Percentiles rank a stretch among this genome's conserved stretches.
phyloP scores from a whole-genome alignment of 2,888 invertebrate genomes.

The Hydropsyche betteni region DNA sequence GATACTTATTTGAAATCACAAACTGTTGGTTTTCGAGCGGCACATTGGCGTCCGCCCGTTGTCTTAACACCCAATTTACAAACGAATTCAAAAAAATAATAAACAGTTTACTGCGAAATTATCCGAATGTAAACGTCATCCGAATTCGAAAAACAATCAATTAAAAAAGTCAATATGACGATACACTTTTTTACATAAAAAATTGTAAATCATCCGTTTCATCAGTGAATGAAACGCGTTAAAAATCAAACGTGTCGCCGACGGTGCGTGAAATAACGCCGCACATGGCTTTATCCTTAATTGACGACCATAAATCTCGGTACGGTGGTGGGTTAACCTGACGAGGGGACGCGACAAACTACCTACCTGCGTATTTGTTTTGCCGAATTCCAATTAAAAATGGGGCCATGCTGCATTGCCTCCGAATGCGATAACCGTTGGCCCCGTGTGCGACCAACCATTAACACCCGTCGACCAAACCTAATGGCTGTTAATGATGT shows the following conservation, averaged over 20 bases:
- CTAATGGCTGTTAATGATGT: slow-evolving; percentile 34
- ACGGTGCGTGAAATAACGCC: slow-evolving; percentile 46
- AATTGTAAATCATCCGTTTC: not conserved
- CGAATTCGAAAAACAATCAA: not conserved
- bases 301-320: slow-evolving; percentile 49
- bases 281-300: slow-evolving; percentile 47
- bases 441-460: slow-evolving; percentile 34
- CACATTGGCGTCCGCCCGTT: too few species aligned
- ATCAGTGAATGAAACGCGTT: too few species aligned
- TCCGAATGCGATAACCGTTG: slow-evolving; percentile 34
- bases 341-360: slow-evolving; percentile 26
- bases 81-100: too few species aligned
- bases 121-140: not conserved
- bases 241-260: slow-evolving; percentile 42
- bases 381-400: slow-evolving; percentile 49
- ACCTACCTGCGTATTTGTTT: slow-evolving; percentile 40
- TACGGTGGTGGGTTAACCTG: not conserved
- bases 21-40: too few species aligned
- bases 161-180: not conserved
- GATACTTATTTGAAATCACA: too few species aligned
- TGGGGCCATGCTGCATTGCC: slow-evolving; percentile 40
- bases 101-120: not conserved
- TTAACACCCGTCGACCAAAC: slow-evolving; percentile 35
- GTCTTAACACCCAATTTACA: too few species aligned
- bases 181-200: not conserved